Base-by-base conservation (phyloP, 2,113 vertebrate species). In the Misgurnus mizolepis region DNA sequence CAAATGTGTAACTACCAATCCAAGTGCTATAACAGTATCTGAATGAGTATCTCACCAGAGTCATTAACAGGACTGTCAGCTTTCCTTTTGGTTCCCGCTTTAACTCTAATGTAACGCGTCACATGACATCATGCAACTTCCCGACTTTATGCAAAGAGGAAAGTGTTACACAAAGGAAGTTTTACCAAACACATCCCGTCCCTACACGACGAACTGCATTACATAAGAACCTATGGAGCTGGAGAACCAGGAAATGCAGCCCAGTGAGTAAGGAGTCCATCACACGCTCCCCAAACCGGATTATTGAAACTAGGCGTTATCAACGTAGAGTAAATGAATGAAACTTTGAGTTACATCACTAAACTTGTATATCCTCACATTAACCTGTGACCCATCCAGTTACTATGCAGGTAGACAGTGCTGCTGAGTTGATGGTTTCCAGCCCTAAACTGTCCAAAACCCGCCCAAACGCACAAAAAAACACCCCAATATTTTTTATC, bases 231-330 rank as follows among this genome's bases (percentile, higher is more conserved):
- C 1, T 34, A 34, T 4, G 17, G 17, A 53, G 34, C 74, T 53
- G 60, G 10, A 14, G 43, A 77, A 66, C 6, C 22, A 77, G 49
- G 47, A 66, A 77, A 53, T 4, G 11, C 7, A 7, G 9, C 8
- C 2, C 22, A 34, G 27, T 2, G 1, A 62, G n/a, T 41, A 45
- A 61, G 53, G 56, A 61, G 1, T 18, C 39, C 7, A 58, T 15
- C 47, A 76, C 74, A 64, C 3, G 45, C 34, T 76, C 8, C 60
- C 45, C 7, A 39, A 43, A 75, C 73, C 58, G 34, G 73, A 49
- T 15, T 4, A 55, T 10, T 67, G 62, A 77, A 77, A 77, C 75
- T 77, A 53, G 34, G 62, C 62, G 62, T 77, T 39, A 71, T 49
- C 43, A 53, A 12, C 11, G 2, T 17, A n/a, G 7, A 12, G 0